Base-by-base conservation (phyloP, 2,888 invertebrate genomes). In the Heliconius charithonia region DNA sequence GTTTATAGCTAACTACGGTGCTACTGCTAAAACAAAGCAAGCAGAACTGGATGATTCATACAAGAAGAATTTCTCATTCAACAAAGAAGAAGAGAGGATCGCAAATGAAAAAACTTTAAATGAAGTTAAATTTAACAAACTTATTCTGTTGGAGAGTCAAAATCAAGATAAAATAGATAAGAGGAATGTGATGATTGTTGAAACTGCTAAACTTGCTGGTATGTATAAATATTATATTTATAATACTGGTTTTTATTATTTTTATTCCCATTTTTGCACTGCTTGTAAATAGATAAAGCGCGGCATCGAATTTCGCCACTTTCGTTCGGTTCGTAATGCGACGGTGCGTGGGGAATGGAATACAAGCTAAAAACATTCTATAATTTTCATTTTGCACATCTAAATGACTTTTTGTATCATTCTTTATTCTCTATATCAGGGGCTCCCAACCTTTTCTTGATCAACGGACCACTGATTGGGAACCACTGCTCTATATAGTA, bases 91-190 rank as follows among this genome's bases (percentile, higher is more conserved):
- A 81, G 92, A 93, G 75, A 92, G 91, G 82, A 92, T 93, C 77
- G 92, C 91, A 10, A 93, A 94, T 85, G 93, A 94, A 81, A 93
- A 93, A 79, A 90, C 90, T 59, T 86, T 88, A 3, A 93, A 93
- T 83, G 94, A 95, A 82, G 86, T 90, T n/a, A 93, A 94, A 82
- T 91, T 90, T 80, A 94, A 92, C 81, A 93, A 94, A 83, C 84
- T 93, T 19, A 88, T 91, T 56, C 79, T 95, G 63, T 84, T 95
- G 69, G 94, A 95, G 81, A 92, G 91, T 75, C 95, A 95, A 83
- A 93, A 95, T 82, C 94, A 95, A 82, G 92, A 95, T 80, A 93
- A 91, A 83, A 91, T 95, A 75, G 88, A 92, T 66, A 92, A 90
- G 75, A 91, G 91, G 81, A 92, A 93, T 83, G 86, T 87, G 70